Conservation (phyloP, 2,113 vertebrate species). For the Ctenomys sociabilis region DNA sequence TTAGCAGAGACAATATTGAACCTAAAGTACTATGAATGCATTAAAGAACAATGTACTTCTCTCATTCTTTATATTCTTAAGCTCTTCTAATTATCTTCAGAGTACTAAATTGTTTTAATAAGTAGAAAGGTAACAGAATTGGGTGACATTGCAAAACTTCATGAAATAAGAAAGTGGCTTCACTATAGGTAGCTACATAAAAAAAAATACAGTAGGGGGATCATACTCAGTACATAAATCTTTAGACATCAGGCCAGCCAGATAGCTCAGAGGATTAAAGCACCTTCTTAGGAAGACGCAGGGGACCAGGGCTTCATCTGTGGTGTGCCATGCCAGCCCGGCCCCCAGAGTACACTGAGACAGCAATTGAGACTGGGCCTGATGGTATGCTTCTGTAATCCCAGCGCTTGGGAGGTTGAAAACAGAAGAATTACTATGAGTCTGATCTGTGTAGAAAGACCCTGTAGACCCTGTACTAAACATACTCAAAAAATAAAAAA, state of each 20-base stretch:
- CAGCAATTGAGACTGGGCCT: too few species aligned
- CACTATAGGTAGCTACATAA: background rate
- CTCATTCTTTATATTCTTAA: background rate
- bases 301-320: too few species aligned
- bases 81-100: constrained; percentile 37
- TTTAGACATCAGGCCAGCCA: background rate
- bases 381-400: too few species aligned
- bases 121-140: background rate
- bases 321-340: too few species aligned
- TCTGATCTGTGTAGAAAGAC: too few species aligned
- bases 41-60: constrained; percentile 30
- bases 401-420: too few species aligned
- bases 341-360: too few species aligned
- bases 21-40: background rate
- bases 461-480: too few species aligned
- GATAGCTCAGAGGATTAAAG: too few species aligned
- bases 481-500: too few species aligned
- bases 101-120: constrained; percentile 60
- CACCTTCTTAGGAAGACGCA: too few species aligned
- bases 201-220: background rate
- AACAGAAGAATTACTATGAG: too few species aligned
- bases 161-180: background rate
- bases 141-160: background rate
- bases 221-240: background rate
- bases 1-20: constrained; percentile 30